These are phyloP conservation scores for Montipora capricornis DNA, from an alignment of 64 coral and sea anemone species.

Conservation along the genomic window DNA sequence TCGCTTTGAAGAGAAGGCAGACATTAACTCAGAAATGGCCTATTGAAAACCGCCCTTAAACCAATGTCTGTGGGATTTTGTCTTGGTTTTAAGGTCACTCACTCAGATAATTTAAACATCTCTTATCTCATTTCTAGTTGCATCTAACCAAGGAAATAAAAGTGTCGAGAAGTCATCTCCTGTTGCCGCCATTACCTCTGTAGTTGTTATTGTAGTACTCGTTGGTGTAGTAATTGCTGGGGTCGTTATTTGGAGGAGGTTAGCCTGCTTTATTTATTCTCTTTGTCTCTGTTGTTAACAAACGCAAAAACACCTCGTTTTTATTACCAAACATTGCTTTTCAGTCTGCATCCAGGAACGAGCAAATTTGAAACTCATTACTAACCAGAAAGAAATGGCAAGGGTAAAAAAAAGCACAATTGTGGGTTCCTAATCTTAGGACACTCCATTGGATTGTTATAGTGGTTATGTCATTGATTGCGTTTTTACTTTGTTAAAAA, in stretches of 20 bases:
- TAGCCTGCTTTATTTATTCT: not conserved
- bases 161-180: not conserved
- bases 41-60: too few species aligned
- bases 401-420: too few species aligned
- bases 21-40: too few species aligned
- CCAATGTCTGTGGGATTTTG: too few species aligned
- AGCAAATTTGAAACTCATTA: too few species aligned
- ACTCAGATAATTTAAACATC: too few species aligned
- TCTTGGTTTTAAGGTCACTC: not conserved
- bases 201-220: not conserved
- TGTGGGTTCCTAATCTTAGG: not conserved
- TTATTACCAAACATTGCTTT: not conserved
- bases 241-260: conserved; percentile 1
- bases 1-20: too few species aligned
- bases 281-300: not conserved
- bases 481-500: too few species aligned
- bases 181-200: not conserved
- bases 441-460: not conserved
- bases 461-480: too few species aligned
- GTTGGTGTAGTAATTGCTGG: not conserved
- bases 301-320: not conserved
- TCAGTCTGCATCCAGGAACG: too few species aligned
- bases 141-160: not conserved
- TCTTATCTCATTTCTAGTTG: not conserved
- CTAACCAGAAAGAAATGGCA: too few species aligned